Percentiles rank a stretch among this genome's conserved stretches.
These are phyloP conservation scores for Malacoctenus gilli DNA, from an alignment of 2,797 vertebrate genomes.

Conservation along the genomic window DNA sequence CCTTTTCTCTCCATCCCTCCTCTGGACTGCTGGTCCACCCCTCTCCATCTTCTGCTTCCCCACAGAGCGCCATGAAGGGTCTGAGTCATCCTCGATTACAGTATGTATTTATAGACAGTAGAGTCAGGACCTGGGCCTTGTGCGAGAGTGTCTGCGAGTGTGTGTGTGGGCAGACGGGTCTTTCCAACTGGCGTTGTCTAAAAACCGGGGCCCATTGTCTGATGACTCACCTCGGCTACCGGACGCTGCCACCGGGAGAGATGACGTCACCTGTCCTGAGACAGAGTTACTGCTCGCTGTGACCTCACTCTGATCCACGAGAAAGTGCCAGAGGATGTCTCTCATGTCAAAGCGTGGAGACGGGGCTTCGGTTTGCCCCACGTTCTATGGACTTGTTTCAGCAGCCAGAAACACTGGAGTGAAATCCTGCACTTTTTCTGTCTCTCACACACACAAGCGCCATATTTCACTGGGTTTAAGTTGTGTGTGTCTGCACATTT, in stretches of 20 bases:
- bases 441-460: neutral
- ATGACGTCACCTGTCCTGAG: slow-evolving; percentile 70
- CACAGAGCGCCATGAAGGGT: slow-evolving; percentile 57
- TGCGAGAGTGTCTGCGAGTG: neutral
- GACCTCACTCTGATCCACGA: slow-evolving; percentile 54
- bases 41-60: slow-evolving; percentile 53
- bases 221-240: slow-evolving; percentile 69
- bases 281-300: slow-evolving; percentile 55
- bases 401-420: neutral
- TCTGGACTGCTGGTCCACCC: slow-evolving; percentile 41
- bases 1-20: slow-evolving; percentile 40
- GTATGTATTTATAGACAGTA: slow-evolving; percentile 73
- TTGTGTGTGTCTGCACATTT: too few species aligned
- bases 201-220: slow-evolving; percentile 51
- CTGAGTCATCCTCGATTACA: slow-evolving; percentile 77
- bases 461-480: slow-evolving; percentile 1
- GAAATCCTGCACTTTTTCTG: slow-evolving; percentile 11
- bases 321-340: slow-evolving; percentile 43
- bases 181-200: slow-evolving; percentile 50
- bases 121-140: slow-evolving; percentile 67
- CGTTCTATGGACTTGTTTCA: too few species aligned
- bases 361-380: slow-evolving; percentile 36
- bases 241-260: slow-evolving; percentile 42
- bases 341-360: slow-evolving; percentile 34
- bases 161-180: slow-evolving; percentile 35